Evolutionary conservation across 2,113 vertebrate species (phyloP).

Genomic region (Chloropsis cyanopogon): DNA sequence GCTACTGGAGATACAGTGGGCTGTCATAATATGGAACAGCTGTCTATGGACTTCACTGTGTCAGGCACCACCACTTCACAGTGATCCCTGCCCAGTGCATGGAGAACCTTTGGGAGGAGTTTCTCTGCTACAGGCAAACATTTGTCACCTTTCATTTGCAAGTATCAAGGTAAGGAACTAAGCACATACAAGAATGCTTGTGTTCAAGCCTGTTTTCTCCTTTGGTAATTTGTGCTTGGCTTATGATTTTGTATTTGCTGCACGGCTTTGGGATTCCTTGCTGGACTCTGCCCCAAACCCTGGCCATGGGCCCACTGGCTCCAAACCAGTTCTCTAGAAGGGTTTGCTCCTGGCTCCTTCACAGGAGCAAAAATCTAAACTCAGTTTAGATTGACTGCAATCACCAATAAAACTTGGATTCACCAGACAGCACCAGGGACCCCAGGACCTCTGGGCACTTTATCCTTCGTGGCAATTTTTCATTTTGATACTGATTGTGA

Average conservation of each 20-base stretch:
- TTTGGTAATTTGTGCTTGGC: not conserved
- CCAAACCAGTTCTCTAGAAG: not conserved
- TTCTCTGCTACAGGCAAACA: not conserved
- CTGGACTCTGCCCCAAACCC: not conserved
- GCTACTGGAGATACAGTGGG: not conserved
- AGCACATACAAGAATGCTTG: not conserved
- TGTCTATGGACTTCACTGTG: too few species aligned
- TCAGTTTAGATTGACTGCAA: accelerated
- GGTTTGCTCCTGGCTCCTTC: not conserved
- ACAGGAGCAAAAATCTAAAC: too few species aligned
- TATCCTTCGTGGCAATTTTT: not conserved
- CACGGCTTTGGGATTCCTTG: not conserved
- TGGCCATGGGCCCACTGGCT: not conserved
- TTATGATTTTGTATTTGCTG: not conserved
- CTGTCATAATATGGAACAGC: not conserved
- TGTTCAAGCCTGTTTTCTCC: not conserved
- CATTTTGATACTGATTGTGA: not conserved
- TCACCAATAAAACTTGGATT: not conserved
- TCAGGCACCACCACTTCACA: not conserved
- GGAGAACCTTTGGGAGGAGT: not conserved
- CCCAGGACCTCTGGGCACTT: not conserved
- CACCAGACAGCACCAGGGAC: not conserved
- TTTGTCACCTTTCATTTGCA: not conserved
- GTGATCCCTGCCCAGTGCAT: accelerated
- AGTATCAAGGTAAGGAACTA: not conserved